These are phyloP conservation scores for Drosophila neocordata DNA, from an alignment of 1,140 invertebrate species.

Conservation along the genomic window DNA sequence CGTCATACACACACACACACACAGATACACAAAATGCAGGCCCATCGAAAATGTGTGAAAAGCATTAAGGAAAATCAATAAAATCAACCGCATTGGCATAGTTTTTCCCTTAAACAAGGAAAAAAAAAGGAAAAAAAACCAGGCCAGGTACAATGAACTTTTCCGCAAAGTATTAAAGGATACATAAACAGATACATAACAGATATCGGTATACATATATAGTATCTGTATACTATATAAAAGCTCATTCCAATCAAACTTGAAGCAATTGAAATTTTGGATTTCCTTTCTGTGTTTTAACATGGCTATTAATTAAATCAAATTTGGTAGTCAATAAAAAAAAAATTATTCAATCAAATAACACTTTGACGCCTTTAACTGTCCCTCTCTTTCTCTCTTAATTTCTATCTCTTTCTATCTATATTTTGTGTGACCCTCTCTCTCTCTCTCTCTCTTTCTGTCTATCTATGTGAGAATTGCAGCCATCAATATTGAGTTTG, in stretches of 20 bases:
- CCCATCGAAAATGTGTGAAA: slow-evolving; percentile 30
- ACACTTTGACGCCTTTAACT: slow-evolving; percentile 51
- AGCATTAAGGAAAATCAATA: slow-evolving; percentile 59
- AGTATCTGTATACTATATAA: too few species aligned
- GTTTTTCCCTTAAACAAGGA: slow-evolving; percentile 37
- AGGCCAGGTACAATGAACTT: slow-evolving; percentile 5
- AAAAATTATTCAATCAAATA: slow-evolving; percentile 52
- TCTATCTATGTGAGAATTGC: slow-evolving; percentile 26
- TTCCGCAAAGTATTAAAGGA: neutral
- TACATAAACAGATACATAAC: neutral
- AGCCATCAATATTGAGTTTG: slow-evolving; percentile 76
- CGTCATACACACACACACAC: slow-evolving; percentile 3
- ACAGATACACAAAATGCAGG: slow-evolving; percentile 39
- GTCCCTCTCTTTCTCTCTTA: neutral
- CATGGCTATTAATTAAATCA: slow-evolving; percentile 64
- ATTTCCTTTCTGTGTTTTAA: too few species aligned
- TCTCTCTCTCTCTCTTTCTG: neutral
- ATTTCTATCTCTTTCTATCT: neutral
- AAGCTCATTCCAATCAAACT: too few species aligned
- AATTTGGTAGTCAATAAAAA: slow-evolving; percentile 56
- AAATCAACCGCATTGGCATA: slow-evolving; percentile 67
- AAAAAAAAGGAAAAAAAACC: neutral
- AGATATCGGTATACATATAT: neutral
- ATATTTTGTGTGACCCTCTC: slow-evolving; percentile 7
- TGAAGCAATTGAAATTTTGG: too few species aligned